These are phyloP conservation scores for Drosophila leontia DNA, from an alignment of 1,140 invertebrate genomes.

Conservation along the genomic window DNA sequence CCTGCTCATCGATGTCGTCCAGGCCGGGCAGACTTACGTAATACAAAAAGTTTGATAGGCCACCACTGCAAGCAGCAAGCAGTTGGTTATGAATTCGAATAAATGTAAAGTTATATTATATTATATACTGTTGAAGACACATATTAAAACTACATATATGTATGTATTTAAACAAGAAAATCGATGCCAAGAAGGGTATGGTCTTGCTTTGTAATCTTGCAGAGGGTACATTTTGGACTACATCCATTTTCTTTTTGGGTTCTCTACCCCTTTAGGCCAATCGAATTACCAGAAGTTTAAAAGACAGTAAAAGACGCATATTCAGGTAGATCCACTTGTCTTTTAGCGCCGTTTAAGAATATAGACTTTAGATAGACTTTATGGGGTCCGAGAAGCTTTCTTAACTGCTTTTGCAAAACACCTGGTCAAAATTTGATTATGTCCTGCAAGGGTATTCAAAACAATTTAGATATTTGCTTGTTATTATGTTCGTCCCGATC, in stretches of 20 bases:
- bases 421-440: too few species aligned
- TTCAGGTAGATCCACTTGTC: too few species aligned
- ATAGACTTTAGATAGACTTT: too few species aligned
- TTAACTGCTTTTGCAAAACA: too few species aligned
- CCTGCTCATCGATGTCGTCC: conserved; percentile 53
- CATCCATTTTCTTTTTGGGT: background rate
- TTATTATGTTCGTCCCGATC: too few species aligned
- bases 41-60: conserved; percentile 93
- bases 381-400: too few species aligned
- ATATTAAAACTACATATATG: background rate
- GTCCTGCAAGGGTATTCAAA: too few species aligned
- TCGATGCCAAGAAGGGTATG: background rate
- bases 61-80: conserved; percentile 87
- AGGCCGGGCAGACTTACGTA: conserved; percentile 90
- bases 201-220: background rate
- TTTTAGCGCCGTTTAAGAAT: too few species aligned
- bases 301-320: background rate
- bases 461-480: too few species aligned
- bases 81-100: background rate
- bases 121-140: background rate
- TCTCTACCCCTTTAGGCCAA: background rate
- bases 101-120: background rate
- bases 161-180: background rate
- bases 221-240: background rate
- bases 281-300: background rate